Evolutionary conservation across 2,113 vertebrate genomes (phyloP).

Genomic region (Odocoileus hemionus): DNA sequence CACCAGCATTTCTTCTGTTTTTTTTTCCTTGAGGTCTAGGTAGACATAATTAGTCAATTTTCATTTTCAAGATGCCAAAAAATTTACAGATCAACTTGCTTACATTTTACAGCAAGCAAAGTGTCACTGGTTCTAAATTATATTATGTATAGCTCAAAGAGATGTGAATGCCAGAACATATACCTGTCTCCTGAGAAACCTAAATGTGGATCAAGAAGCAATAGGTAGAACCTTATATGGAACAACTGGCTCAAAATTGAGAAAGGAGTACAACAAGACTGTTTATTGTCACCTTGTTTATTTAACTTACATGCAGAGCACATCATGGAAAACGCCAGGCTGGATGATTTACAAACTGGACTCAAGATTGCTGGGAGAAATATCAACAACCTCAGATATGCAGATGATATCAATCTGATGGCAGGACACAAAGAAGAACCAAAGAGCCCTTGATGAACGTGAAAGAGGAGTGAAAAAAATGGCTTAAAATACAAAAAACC

Average conservation of each 20-base stretch:
- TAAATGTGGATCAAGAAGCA: not conserved
- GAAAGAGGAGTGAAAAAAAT: not conserved
- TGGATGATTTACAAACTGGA: not conserved
- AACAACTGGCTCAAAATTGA: not conserved
- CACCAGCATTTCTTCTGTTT: not conserved
- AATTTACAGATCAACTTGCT: not conserved
- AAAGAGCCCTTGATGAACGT: not conserved
- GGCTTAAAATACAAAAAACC: not conserved
- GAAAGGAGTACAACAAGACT: not conserved
- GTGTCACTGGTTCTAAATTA: not conserved
- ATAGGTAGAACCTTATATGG: not conserved
- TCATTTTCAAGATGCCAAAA: not conserved
- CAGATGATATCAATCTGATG: not conserved
- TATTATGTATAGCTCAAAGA: not conserved
- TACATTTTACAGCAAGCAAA: not conserved
- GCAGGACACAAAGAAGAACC: not conserved
- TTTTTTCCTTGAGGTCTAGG: not conserved
- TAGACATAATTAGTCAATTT: not conserved
- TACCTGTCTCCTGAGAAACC: not conserved
- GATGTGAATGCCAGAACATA: not conserved
- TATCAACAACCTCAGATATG: not conserved
- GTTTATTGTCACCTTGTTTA: not conserved
- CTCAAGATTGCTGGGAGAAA: not conserved
- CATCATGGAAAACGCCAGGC: not conserved
- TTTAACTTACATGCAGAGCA: not conserved